These are phyloP conservation scores for Mnemiopsis leidyi DNA, from an alignment of 37 sponge, comb jelly and placozoan species.

Conservation along the genomic window DNA sequence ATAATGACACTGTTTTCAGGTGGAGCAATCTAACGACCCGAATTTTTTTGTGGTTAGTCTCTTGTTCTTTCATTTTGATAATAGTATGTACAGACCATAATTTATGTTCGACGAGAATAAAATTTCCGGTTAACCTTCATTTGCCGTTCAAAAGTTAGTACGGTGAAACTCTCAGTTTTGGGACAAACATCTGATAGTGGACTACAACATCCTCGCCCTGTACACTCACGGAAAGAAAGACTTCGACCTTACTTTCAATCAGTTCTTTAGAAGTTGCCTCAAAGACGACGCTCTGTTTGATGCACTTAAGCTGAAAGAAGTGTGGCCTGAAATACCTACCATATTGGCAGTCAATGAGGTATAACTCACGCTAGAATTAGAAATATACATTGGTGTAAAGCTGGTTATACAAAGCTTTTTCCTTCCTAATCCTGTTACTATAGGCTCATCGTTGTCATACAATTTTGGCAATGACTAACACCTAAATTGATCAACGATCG, in stretches of 20 bases:
- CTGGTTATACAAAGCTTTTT: no score
- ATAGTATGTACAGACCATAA: no score
- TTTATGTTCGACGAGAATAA: no score
- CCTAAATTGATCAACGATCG: no score
- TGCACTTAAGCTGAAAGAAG: not conserved
- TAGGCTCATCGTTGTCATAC: no score
- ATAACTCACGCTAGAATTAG: no score
- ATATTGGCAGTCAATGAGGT: not conserved
- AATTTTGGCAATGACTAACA: no score
- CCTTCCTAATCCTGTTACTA: no score
- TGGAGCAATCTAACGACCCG: not conserved
- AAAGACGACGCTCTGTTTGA: not conserved
- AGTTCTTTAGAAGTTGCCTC: not conserved
- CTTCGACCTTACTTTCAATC: not conserved
- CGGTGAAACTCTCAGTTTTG: not conserved
- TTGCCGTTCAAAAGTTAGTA: not conserved
- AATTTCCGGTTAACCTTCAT: no score
- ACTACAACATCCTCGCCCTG: not conserved
- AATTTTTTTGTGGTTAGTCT: not conserved
- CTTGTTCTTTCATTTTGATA: no score
- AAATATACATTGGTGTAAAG: no score
- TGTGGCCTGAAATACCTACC: not conserved
- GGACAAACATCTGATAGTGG: constrained; percentile 23
- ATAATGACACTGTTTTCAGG: no score
- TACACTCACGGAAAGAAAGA: not conserved